Percentiles rank a stretch among this genome's conserved stretches.
Conservation (phyloP, 2,888 invertebrate genomes). For the Napeogenes inachia region DNA sequence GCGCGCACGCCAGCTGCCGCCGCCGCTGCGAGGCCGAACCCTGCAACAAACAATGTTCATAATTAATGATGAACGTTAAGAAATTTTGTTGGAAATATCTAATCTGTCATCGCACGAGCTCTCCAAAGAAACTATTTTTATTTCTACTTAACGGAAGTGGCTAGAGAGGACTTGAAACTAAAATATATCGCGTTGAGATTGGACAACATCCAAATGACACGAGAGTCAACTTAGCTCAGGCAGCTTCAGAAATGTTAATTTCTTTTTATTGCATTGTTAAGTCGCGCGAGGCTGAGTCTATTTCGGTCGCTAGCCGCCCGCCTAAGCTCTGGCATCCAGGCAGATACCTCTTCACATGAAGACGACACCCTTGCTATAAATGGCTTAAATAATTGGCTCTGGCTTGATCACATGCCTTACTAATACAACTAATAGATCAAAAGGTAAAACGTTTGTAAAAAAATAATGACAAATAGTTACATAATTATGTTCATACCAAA, state of each 20-base stretch:
- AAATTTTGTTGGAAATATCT: conserved; percentile 41
- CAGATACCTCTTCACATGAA: conserved; percentile 61
- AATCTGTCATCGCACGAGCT: conserved; percentile 52
- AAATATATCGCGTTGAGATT: conserved; percentile 63
- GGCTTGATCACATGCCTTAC: background rate
- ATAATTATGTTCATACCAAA: conserved; percentile 1
- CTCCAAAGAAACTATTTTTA: conserved; percentile 57
- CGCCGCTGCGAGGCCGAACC: conserved; percentile 67
- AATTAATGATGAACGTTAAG: conserved; percentile 33
- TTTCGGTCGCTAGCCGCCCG: conserved; percentile 69
- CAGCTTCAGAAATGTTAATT: conserved; percentile 70
- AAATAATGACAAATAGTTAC: background rate
- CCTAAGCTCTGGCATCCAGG: conserved; percentile 68
- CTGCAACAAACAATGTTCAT: conserved; percentile 55
- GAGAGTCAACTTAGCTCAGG: conserved; percentile 72
- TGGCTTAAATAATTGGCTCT: conserved; percentile 43
- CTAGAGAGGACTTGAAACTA: conserved; percentile 57
- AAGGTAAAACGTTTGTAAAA: background rate
- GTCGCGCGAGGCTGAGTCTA: conserved; percentile 67
- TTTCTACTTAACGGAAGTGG: conserved; percentile 69
- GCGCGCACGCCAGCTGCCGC: conserved; percentile 84
- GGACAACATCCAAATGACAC: conserved; percentile 74
- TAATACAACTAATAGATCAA: background rate
- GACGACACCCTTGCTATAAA: conserved; percentile 74
- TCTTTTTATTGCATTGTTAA: conserved; percentile 79